phyloP scores from a whole-genome alignment of 2,113 vertebrate genomes.

The Zonotrichia leucophrys region DNA sequence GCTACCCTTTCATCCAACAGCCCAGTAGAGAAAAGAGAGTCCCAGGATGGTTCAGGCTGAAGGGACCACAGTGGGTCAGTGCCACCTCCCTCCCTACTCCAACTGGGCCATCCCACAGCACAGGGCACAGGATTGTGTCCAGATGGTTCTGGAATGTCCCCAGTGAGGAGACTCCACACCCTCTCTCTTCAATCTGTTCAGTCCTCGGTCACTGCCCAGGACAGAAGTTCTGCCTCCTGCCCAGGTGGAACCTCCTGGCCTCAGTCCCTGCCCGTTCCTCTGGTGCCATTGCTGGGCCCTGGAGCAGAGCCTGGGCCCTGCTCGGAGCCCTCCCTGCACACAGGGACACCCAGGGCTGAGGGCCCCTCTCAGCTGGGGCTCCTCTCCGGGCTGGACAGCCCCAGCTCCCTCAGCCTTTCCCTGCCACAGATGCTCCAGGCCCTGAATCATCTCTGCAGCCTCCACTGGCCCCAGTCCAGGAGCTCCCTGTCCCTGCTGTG shows the following conservation, averaged over 20 bases:
- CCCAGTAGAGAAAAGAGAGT: not conserved
- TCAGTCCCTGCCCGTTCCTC: not conserved
- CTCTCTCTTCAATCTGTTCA: not conserved
- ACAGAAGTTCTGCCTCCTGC: rapidly evolving
- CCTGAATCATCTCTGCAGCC: no score
- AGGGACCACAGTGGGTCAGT: not conserved
- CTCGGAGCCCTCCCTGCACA: no score
- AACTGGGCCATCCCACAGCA: not conserved
- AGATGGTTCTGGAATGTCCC: rapidly evolving
- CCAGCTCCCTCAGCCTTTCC: no score
- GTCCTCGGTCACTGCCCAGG: no score
- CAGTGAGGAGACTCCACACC: not conserved
- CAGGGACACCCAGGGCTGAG: no score
- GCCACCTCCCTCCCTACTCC: not conserved
- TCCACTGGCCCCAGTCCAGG: no score
- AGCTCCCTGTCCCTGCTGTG: no score
- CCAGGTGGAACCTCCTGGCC: not conserved
- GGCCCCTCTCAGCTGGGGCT: no score
- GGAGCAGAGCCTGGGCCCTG: no score
- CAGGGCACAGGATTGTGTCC: not conserved
- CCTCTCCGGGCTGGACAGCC: no score
- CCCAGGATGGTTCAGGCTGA: not conserved
- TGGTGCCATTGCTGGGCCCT: no score
- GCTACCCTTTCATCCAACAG: not conserved
- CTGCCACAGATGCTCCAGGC: no score